phyloP scores from a whole-genome alignment of 2,888 invertebrate genomes.

The Chalcosyrphus nemorum region DNA sequence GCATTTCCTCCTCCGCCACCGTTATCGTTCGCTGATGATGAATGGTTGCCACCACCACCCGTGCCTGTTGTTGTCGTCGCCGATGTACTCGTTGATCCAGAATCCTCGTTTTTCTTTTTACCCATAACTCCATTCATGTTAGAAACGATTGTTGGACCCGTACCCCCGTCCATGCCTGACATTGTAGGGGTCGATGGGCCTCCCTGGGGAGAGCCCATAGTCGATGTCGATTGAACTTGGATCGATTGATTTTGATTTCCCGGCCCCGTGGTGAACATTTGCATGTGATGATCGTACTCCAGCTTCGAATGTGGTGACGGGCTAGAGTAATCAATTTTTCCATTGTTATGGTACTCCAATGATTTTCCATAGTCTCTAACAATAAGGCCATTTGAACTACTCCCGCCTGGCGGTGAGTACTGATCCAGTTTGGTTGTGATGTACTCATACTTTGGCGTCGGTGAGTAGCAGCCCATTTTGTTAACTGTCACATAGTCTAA shows the following conservation, averaged over 20 bases:
- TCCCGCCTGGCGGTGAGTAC: constrained; percentile 76
- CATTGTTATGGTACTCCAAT: constrained; percentile 76
- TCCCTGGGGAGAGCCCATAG: constrained; percentile 52
- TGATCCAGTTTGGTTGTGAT: constrained; percentile 78
- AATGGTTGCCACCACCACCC: constrained; percentile 55
- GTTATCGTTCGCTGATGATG: constrained; percentile 68
- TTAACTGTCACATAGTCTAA: constrained; percentile 78
- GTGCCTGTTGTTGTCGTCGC: constrained; percentile 58
- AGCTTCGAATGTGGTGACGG: constrained; percentile 77
- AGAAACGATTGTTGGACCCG: constrained; percentile 64
- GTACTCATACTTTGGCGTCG: constrained; percentile 81
- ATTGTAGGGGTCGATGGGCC: constrained; percentile 66
- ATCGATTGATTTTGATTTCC: constrained; percentile 68
- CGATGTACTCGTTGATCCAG: constrained; percentile 53
- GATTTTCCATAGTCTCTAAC: constrained; percentile 64
- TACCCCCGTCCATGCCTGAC: constrained; percentile 69
- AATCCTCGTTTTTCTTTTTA: constrained; percentile 68
- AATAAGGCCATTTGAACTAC: constrained; percentile 72
- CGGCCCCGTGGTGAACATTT: constrained; percentile 78
- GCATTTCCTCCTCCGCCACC: constrained; percentile 36
- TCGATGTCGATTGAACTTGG: constrained; percentile 67
- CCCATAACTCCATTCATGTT: constrained; percentile 70
- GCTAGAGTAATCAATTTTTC: constrained; percentile 78
- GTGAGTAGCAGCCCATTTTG: constrained; percentile 82
- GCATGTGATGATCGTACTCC: constrained; percentile 79